Evolutionary conservation across 2,113 vertebrate species (phyloP).

Genomic region (Mus musculus): GRCm39 chr2:37817501-37818000

Average conservation of each 20-base stretch:
- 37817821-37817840: slow-evolving; percentile 17
- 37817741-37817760: slow-evolving; percentile 5
- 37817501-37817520: background rate
- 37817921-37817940: background rate
- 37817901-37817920: background rate
- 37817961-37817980: background rate
- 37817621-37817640: background rate
- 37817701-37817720: slow-evolving; percentile 4
- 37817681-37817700: background rate
- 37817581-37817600: background rate
- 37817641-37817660: slow-evolving; percentile 13
- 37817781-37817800: slow-evolving; percentile 59
- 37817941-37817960: slow-evolving; percentile 10
- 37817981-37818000: slow-evolving; percentile 12
- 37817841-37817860: slow-evolving; percentile 25
- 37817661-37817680: background rate
- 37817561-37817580: background rate
- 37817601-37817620: background rate
- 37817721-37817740: slow-evolving; percentile 42
- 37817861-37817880: background rate
- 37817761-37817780: background rate
- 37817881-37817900: background rate
- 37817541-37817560: background rate
- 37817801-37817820: slow-evolving; percentile 50
- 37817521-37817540: too few relatives aligned